Percentiles rank a stretch among this genome's conserved stretches.
Conservation (phyloP, 1,140 invertebrate genomes). For the Bilobella aurantiaca region DNA sequence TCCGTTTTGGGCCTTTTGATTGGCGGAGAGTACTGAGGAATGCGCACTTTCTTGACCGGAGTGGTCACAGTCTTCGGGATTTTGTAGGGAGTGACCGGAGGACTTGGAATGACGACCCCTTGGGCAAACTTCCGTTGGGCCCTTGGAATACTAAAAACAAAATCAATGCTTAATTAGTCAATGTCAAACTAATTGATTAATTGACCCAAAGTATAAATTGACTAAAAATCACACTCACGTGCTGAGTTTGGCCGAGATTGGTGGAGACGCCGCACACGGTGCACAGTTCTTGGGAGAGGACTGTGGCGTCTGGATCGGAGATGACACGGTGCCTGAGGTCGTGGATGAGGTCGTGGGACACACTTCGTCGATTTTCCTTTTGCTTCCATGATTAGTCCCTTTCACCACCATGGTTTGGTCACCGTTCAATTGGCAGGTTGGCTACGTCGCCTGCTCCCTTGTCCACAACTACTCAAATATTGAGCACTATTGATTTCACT, state of each 20-base stretch:
- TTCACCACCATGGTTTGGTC: neutral
- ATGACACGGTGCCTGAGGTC: too few species aligned
- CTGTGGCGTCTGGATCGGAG: too few species aligned
- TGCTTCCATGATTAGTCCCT: neutral
- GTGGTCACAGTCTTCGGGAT: slow-evolving; percentile 40
- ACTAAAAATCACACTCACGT: neutral
- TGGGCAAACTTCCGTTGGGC: slow-evolving; percentile 86
- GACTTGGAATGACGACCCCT: slow-evolving; percentile 51
- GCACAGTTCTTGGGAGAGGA: neutral
- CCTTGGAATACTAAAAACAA: slow-evolving; percentile 40
- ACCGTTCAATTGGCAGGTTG: neutral
- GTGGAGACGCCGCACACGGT: neutral
- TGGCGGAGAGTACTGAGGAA: slow-evolving; percentile 48
- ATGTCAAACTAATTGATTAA: neutral
- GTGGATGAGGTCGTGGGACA: neutral
- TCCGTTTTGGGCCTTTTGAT: slow-evolving; percentile 71
- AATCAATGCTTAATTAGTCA: neutral
- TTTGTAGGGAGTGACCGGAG: slow-evolving; percentile 43
- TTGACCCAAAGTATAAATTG: neutral
- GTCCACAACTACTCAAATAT: neutral
- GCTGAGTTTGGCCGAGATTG: neutral
- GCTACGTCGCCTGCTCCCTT: too few species aligned
- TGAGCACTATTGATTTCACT: neutral
- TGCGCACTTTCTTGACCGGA: slow-evolving; percentile 32
- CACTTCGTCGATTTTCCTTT: neutral